Evolutionary conservation across 2,113 vertebrate genomes (phyloP).

Genomic region (Tylochromis polylepis): DNA sequence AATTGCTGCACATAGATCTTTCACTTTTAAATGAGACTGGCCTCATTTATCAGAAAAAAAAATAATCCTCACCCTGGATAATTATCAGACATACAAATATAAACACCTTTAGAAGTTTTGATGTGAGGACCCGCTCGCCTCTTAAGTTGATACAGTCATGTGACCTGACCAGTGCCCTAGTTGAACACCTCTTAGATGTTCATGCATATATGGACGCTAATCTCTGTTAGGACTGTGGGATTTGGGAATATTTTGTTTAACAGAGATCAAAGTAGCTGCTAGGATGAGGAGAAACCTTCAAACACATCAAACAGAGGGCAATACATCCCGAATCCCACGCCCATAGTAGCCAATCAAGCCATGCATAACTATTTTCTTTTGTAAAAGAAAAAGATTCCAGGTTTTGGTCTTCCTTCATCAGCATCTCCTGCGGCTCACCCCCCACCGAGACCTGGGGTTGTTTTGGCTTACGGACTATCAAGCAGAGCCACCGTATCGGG

Average conservation of each 20-base stretch:
- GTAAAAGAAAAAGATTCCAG: slow-evolving; percentile 38
- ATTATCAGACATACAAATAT: slow-evolving; percentile 69
- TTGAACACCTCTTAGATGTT: slow-evolving; percentile 71
- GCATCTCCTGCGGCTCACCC: slow-evolving; percentile 27
- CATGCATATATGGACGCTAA: slow-evolving; percentile 70
- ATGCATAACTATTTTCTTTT: slow-evolving; percentile 54
- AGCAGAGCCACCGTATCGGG: slow-evolving; percentile 32
- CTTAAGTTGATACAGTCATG: slow-evolving; percentile 62
- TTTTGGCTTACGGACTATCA: slow-evolving; percentile 33
- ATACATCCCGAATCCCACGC: slow-evolving; percentile 58
- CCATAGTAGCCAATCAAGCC: slow-evolving; percentile 67
- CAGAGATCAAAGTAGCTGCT: slow-evolving; percentile 65
- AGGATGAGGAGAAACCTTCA: slow-evolving; percentile 60
- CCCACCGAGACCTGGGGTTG: slow-evolving; percentile 42
- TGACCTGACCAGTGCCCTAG: slow-evolving; percentile 72
- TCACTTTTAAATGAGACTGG: slow-evolving; percentile 64
- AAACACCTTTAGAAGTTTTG: slow-evolving; percentile 69
- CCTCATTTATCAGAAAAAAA: slow-evolving; percentile 60
- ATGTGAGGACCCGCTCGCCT: slow-evolving; percentile 48
- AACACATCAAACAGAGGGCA: slow-evolving; percentile 68
- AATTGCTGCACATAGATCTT: slow-evolving; percentile 47
- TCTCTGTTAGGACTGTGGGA: slow-evolving; percentile 71
- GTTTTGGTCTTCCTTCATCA: slow-evolving; percentile 49
- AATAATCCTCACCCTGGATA: slow-evolving; percentile 45
- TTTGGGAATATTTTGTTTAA: slow-evolving; percentile 76